phyloP scores from a whole-genome alignment of 2,888 invertebrate genomes.

The Drosophila merina region DNA sequence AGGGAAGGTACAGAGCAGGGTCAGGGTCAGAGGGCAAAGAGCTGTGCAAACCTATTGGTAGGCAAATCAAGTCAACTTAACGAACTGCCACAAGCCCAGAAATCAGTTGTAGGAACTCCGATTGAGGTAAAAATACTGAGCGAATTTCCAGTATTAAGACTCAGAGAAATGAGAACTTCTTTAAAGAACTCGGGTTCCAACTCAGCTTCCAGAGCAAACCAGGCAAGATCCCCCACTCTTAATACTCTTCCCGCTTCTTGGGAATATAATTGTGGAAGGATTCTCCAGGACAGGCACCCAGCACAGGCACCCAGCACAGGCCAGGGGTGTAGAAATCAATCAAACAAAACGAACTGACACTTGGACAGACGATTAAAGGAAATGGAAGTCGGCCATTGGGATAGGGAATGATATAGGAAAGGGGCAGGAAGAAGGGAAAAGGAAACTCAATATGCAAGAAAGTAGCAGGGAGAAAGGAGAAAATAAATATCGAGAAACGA shows the following conservation, averaged over 20 bases:
- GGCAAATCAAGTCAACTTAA: neutral
- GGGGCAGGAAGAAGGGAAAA: neutral
- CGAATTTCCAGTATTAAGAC: no score
- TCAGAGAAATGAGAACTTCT: no score
- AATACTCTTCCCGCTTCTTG: neutral
- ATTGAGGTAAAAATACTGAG: neutral
- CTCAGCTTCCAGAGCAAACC: no score
- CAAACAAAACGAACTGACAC: slow-evolving; percentile 76
- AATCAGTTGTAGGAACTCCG: neutral
- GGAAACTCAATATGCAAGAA: slow-evolving; percentile 33
- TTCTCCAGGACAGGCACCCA: neutral
- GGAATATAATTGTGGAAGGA: neutral
- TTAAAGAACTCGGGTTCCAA: no score
- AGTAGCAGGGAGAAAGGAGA: no score
- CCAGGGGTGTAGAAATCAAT: slow-evolving; percentile 65
- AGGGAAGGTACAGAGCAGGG: neutral
- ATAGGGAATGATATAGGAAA: neutral
- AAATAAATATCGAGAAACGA: slow-evolving; percentile 2
- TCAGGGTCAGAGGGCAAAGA: neutral
- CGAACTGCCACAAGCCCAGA: neutral
- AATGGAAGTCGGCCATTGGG: slow-evolving; percentile 20
- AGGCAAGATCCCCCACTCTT: neutral
- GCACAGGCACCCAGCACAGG: neutral
- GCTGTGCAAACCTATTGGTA: neutral
- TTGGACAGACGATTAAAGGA: slow-evolving; percentile 73